Percentiles rank a stretch among this genome's conserved stretches.
Evolutionary conservation across 2,888 invertebrate species (phyloP).

Genomic region (Osedax fenrisi): DNA sequence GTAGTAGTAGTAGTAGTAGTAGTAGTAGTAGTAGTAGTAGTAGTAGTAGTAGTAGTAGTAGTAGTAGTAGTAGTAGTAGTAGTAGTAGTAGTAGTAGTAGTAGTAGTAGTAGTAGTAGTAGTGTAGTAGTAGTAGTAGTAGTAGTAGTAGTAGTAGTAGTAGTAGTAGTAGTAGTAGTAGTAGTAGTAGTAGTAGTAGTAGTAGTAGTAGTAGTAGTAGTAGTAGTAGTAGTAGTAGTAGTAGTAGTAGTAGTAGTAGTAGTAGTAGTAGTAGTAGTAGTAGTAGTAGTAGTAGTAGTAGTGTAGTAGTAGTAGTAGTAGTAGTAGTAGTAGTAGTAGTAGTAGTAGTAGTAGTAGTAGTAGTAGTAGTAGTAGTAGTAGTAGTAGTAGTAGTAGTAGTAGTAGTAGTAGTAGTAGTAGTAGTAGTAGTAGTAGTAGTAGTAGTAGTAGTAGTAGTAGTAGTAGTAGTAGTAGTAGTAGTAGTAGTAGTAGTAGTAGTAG

Average conservation of each 20-base stretch:
- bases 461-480: too few relatives aligned
- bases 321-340: too few relatives aligned
- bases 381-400: too few relatives aligned
- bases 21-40: not conserved
- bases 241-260: constrained; percentile 2
- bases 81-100: constrained; percentile 2
- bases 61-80: constrained; percentile 2
- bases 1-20: not conserved
- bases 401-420: too few relatives aligned
- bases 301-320: too few relatives aligned
- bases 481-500: too few relatives aligned
- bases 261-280: constrained; percentile 2
- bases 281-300: not conserved
- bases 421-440: too few relatives aligned
- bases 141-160: constrained; percentile 2
- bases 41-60: constrained; percentile 2
- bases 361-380: too few relatives aligned
- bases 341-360: too few relatives aligned
- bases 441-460: too few relatives aligned
- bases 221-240: constrained; percentile 2
- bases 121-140: too few relatives aligned
- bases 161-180: not conserved
- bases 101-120: not conserved
- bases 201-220: constrained; percentile 2
- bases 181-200: not conserved